Base-by-base conservation (phyloP, 2,113 vertebrate species). In the Tychaedon coryphoeus region DNA sequence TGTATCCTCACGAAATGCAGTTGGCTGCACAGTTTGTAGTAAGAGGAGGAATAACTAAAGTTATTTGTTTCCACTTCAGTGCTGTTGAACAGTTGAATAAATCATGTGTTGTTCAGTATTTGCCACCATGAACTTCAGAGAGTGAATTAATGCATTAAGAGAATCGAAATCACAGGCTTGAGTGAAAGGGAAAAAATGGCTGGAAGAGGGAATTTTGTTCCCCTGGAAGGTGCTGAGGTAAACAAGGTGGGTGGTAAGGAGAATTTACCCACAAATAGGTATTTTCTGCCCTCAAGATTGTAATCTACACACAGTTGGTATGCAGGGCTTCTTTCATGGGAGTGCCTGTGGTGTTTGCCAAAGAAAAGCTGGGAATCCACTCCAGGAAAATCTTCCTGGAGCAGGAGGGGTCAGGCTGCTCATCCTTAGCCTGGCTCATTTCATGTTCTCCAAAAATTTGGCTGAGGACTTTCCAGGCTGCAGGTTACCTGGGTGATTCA, bases 241-340 rank as follows among this genome's bases (percentile, higher is more conserved):
- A 88, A 76, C 88, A 43, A 79, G 23, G 72, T 94, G 93, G 90
- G 94, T 93, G 94, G 87, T 58, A 23, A 66, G 62, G 73, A 64
- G 62, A 42, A 62, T 85, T 92, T 82, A n/a, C 60, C 53, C 85
- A 29, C 87, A 92, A 54, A 75, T 19, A 12, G 40, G 38, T 36
- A 3, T 85, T 92, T 89, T 91, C n/a, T 95, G 74, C 47, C 43
- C 4, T 87, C 66, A 4, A 33, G 93, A 28, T 91, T 54, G 45
- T 47, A 34, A 95, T 92, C 71, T 90, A 0, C 83, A 48, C 58
- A 2, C 22, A 2, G 53, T 16, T 64, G 83, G 53, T 34, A 38
- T 75, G 87, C 57, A 48, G 60, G 43, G 8, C 61, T 74, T 6
- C 57, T 80, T 88, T 69, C 53, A 3, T 56, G 22, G 56, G 23